Evolutionary conservation across 2,797 vertebrate species (phyloP), one percentile per base, ranked within the genome.

Genomic region (Cyclopterus lumpus): DNA sequence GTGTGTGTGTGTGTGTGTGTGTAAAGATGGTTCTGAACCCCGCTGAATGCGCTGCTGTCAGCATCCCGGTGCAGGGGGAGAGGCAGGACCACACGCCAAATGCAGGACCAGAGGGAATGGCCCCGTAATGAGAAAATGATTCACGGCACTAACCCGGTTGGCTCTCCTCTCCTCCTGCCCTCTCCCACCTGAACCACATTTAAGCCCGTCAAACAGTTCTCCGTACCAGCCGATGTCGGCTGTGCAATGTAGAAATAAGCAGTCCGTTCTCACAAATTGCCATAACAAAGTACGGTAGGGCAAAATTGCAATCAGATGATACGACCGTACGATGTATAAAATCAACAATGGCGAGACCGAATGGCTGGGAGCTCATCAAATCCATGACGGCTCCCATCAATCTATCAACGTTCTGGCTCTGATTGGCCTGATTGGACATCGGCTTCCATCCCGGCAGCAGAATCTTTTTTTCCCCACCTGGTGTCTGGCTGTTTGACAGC

Each of bases 301-400:
- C 86, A 79, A 93, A 93, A 94, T 92, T 93, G 91, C 92, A 92
- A 85, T 94, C 92, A 93, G 90, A 93, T 91, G 92, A 93, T 74
- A 82, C 5, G 55, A 64, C 67, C 10, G 11, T 12, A 59, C 79
- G 91, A 65, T 66, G 87, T 84, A n/a, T n/a, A n/a, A n/a, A 93
- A 93, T 93, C 88, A 93, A 90, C 81, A 85, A 88, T 44, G 68
- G 88, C 77, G 81, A 82, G 91, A 83, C 82, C 84, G 75, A 80
- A 79, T 22, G 67, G 75, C 80, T 62, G 51, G 80, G 78, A 84
- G 79, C 91, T 92, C 88, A 90, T 93, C 91, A 91, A 82, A 84
- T 53, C 77, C 73, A 42, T 89, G 90, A 89, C 92, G 91, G 89
- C 87, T 81, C 83, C 83, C 92, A 92, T 94, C 91, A 92, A 90